These are phyloP conservation scores for Penaeus chinensis DNA, from an alignment of 1,140 invertebrate genomes.

Conservation along the genomic window DNA sequence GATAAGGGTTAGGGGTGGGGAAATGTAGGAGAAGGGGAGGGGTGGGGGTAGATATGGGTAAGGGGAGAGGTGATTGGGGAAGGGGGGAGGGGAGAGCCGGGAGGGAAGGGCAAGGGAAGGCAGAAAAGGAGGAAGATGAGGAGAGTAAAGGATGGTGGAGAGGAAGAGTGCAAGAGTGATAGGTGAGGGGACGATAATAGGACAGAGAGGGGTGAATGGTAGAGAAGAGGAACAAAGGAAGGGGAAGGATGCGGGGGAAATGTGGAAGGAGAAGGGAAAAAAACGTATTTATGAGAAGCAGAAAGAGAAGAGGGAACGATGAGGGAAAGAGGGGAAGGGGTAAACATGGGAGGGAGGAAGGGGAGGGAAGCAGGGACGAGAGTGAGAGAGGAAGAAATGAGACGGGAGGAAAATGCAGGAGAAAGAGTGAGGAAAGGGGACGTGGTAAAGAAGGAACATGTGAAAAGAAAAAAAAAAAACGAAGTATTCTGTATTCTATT, in stretches of 20 bases:
- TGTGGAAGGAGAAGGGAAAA: neutral
- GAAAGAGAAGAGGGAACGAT: too few relatives aligned
- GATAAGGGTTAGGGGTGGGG: neutral
- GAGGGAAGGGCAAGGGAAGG: too few relatives aligned
- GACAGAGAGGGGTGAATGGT: too few relatives aligned
- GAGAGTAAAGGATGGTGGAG: too few relatives aligned
- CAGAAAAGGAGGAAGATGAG: too few relatives aligned
- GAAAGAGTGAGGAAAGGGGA: neutral
- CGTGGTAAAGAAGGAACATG: neutral
- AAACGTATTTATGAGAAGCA: too few relatives aligned
- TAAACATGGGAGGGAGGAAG: neutral
- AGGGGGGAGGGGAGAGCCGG: too few relatives aligned
- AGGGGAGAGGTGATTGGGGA: too few relatives aligned
- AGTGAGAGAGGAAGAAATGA: neutral
- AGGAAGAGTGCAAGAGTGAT: too few relatives aligned
- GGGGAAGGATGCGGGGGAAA: neutral
- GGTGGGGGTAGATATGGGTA: neutral
- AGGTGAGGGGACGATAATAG: too few relatives aligned
- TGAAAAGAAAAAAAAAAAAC: neutral
- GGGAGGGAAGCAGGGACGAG: neutral
- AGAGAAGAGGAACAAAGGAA: too few relatives aligned
- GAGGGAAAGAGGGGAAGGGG: too few relatives aligned
- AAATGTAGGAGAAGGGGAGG: neutral
- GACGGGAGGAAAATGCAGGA: neutral
- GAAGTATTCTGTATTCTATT: neutral